Base-by-base conservation (phyloP, 2,797 vertebrate genomes). In the Eremophila alpestris region DNA sequence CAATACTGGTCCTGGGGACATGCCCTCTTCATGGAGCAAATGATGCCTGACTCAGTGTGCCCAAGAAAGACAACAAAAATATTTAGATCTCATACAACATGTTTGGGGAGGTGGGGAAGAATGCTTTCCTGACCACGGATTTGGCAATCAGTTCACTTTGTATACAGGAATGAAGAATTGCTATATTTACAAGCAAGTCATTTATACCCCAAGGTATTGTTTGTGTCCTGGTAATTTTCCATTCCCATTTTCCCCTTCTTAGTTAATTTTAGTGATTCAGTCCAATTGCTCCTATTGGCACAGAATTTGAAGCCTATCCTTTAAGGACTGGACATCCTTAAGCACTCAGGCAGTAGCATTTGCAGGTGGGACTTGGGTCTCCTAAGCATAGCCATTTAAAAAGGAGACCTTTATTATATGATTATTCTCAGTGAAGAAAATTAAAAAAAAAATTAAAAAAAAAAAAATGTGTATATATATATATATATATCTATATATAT, bases 41-140 rank as follows among this genome's bases (percentile, higher is more conserved):
- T 91, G 89, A 83, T 91, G 54, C 40, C 88, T 94, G 95, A 94
- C 76, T 92, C 89, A 92, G 30, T 70, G 51, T 71, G 23, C n/a
- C 82, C 43, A 46, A 87, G 64, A 81, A 89, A 80, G 70, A 76
- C 74, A 90, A 74, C 18, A 81, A 69, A 84, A 96, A 78, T 68
- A 87, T 85, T 93, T 84, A 78, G 38, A 67, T 76, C 65, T 90
- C 43, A 83, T 83, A 58, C 59, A 95, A 8, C 32, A 49, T 64
- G 27, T 38, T 54, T 64, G 34, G 58, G 59, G 49, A 70, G 55
- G 38, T 74, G n/a, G 59, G 16, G 18, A 79, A 87, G 67, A 90
- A 95, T 91, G 36, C 22, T 48, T 80, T 65, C 36, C 38, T 84
- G 68, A 81, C 68, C 93, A 90, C 38, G 85, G 59, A 73, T 93